Percentiles rank a stretch among this genome's conserved stretches.
Conservation (phyloP, 2,113 vertebrate genomes). For the Halcyon senegalensis region DNA sequence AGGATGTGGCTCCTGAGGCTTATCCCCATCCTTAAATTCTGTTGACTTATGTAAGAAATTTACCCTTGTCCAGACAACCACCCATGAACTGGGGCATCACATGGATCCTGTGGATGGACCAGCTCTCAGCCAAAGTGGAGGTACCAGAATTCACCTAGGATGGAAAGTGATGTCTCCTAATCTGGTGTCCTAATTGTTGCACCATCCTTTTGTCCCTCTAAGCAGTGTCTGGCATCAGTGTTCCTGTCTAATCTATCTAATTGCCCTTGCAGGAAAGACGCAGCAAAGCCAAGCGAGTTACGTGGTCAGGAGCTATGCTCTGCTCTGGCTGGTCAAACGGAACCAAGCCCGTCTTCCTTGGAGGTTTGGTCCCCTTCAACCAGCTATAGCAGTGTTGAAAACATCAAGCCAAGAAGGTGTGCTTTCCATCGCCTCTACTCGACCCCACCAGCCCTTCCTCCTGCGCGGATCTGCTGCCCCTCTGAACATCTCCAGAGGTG, state of each 20-base stretch:
- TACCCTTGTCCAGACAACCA: neutral
- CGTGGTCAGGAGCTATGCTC: slow-evolving; percentile 49
- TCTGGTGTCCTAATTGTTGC: no score
- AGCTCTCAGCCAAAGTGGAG: neutral
- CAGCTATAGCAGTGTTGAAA: slow-evolving; percentile 92
- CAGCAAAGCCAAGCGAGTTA: neutral
- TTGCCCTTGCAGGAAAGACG: slow-evolving; percentile 54
- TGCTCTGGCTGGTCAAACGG: slow-evolving; percentile 99
- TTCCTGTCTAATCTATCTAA: neutral
- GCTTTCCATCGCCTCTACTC: neutral
- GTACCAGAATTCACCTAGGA: neutral
- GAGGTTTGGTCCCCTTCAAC: slow-evolving; percentile 99
- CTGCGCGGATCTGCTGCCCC: neutral
- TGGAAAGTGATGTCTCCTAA: neutral
- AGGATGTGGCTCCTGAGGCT: neutral
- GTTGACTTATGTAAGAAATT: neutral
- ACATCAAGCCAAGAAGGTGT: neutral
- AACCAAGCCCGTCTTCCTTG: slow-evolving; percentile 98
- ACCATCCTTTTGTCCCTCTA: neutral
- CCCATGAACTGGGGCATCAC: neutral
- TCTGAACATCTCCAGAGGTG: neutral
- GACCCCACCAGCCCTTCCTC: neutral
- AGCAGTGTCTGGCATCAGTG: no score
- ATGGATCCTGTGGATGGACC: accelerated
- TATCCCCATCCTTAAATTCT: neutral